phyloP scores from a whole-genome alignment of 1,140 invertebrate genomes.

The Zaprionus ornatus region DNA sequence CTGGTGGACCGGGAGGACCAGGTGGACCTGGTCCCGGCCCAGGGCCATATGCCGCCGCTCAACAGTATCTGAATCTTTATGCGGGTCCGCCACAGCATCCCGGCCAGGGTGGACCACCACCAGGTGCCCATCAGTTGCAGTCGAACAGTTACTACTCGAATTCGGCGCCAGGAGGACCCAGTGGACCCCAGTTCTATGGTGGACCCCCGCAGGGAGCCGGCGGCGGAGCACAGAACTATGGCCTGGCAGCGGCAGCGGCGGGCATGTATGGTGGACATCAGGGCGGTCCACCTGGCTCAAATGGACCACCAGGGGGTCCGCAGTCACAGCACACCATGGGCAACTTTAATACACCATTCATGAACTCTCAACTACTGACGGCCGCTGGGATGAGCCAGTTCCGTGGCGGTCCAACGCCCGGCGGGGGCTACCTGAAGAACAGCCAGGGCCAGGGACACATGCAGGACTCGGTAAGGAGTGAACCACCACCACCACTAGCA shows the following conservation, averaged over 20 bases:
- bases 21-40: slow-evolving; percentile 74
- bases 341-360: slow-evolving; percentile 83
- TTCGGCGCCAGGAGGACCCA: slow-evolving; percentile 85
- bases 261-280: slow-evolving; percentile 85
- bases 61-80: slow-evolving; percentile 83
- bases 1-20: slow-evolving; percentile 45
- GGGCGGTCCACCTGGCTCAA: slow-evolving; percentile 70
- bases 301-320: slow-evolving; percentile 59
- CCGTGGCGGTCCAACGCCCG: slow-evolving; percentile 84
- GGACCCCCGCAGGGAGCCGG: slow-evolving; percentile 83
- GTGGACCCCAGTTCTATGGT: slow-evolving; percentile 81
- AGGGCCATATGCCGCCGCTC: slow-evolving; percentile 82
- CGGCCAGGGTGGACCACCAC: slow-evolving; percentile 82
- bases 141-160: slow-evolving; percentile 86
- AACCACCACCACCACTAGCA: slow-evolving; percentile 19
- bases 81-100: slow-evolving; percentile 84
- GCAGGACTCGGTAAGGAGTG: slow-evolving; percentile 83
- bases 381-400: slow-evolving; percentile 80
- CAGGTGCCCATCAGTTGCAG: slow-evolving; percentile 85
- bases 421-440: slow-evolving; percentile 85
- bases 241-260: slow-evolving; percentile 84
- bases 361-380: slow-evolving; percentile 82
- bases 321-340: slow-evolving; percentile 83
- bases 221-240: slow-evolving; percentile 85
- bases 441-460: slow-evolving; percentile 85